Evolutionary conservation across 1,140 invertebrate genomes (phyloP).

Genomic region (Calycopis cecrops): DNA sequence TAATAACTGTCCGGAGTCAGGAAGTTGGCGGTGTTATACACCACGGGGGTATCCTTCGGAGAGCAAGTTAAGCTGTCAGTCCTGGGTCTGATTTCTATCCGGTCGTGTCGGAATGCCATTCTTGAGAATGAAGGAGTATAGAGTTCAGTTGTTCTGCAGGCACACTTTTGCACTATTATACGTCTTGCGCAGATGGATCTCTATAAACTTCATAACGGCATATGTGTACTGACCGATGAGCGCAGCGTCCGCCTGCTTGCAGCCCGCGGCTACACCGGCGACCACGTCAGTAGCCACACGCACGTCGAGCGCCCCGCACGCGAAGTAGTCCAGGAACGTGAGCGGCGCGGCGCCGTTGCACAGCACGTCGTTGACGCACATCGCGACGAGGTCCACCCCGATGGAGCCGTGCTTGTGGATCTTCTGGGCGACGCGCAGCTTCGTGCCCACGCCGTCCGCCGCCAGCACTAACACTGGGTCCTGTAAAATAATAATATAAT

Average conservation of each 20-base stretch:
- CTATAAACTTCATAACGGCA: not conserved
- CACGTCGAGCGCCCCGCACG: slow-evolving; percentile 88
- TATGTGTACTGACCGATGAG: slow-evolving; percentile 81
- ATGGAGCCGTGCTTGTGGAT: slow-evolving; percentile 86
- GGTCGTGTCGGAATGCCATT: too few species aligned
- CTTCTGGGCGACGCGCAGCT: slow-evolving; percentile 93
- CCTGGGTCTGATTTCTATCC: too few species aligned
- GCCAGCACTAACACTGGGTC: slow-evolving; percentile 94
- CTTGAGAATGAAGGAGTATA: too few species aligned
- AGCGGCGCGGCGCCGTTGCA: slow-evolving; percentile 95
- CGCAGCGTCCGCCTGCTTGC: slow-evolving; percentile 87
- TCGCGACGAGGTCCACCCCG: slow-evolving; percentile 97
- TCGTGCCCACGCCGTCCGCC: slow-evolving; percentile 98
- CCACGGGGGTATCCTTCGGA: too few species aligned
- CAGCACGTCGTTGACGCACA: slow-evolving; percentile 98
- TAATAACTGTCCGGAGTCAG: too few species aligned
- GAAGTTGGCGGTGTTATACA: too few species aligned
- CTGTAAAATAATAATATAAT: too few species aligned
- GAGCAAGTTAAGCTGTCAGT: too few species aligned
- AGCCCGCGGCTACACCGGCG: slow-evolving; percentile 89
- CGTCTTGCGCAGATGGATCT: too few species aligned
- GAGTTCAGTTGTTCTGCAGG: too few species aligned
- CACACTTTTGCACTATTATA: too few species aligned
- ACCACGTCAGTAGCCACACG: slow-evolving; percentile 83
- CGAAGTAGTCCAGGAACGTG: slow-evolving; percentile 97